Conservation (phyloP, 2,797 vertebrate species). For the Moxostoma hubbsi region DNA sequence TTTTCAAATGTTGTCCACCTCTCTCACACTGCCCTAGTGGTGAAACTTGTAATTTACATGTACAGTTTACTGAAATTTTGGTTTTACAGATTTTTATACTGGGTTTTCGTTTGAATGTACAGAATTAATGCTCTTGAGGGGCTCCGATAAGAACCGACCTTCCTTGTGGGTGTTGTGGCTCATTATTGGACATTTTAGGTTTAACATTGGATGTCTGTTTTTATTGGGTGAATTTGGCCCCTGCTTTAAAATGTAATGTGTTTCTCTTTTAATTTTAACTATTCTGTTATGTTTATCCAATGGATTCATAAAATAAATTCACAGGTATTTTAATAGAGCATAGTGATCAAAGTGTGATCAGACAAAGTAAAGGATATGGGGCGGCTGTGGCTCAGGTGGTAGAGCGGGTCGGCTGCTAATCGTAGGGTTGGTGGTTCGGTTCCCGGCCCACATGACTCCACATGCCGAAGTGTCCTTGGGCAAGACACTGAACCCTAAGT, state of each 20-base stretch:
- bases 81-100: constrained; percentile 12
- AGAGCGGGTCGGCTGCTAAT: no score
- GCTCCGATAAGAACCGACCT: neutral
- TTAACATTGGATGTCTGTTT: neutral
- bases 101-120: constrained; percentile 1
- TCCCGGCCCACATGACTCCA: no score
- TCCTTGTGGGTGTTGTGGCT: neutral
- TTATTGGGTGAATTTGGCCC: neutral
- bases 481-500: neutral
- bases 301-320: constrained; percentile 46
- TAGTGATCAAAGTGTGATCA: neutral
- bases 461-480: no score
- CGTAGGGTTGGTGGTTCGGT: no score
- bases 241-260: neutral
- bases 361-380: neutral
- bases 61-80: neutral
- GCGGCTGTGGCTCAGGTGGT: no score
- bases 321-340: neutral
- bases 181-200: constrained; percentile 42
- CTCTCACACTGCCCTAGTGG: constrained; percentile 9
- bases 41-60: neutral
- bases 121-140: constrained; percentile 6
- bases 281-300: constrained; percentile 31
- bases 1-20: no score
- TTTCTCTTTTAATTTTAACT: neutral